Base-by-base conservation (phyloP, 2,797 vertebrate genomes). In the Molothrus aeneus region DNA sequence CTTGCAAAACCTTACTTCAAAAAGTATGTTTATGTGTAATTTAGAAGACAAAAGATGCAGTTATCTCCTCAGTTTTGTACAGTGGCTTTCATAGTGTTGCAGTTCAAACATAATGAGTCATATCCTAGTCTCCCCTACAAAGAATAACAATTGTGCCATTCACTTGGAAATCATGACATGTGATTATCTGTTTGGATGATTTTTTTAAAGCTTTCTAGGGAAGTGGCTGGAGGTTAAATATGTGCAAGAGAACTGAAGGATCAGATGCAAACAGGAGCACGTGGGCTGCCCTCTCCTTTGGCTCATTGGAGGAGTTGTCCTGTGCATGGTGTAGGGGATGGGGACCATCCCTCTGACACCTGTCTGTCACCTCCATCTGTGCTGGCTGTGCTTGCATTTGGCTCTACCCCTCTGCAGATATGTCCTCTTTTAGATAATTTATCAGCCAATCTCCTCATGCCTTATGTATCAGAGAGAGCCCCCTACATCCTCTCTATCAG, bases 251-350 rank as follows among this genome's bases (percentile, higher is more conserved):
- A 69, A 28, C 4, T 0, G 24, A 79, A 78, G 22, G 47, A 31
- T 53, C 15, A 71, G 60, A 48, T 25, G 10, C 43, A 59, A 56
- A 9, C 4, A 51, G 18, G 17, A 13, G 26, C 25, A 3, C 21
- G 17, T 17, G 40, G 51, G 10, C 21, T 83, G 15, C 10, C 12
- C 6, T 78, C 31, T 57, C 45, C 43, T 61, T 36, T 59, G 38
- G 29, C 20, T 63, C 14, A 4, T 24, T 74, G 47, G 45, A 71
- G 59, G 34, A 86, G 20, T 10, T 47, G 32, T 13, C 56, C 36
- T 40, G 4, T 48, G 43, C 2, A 0, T 36, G 32, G 10, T 5
- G 2, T 2, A 77, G 60, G 71, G 66, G 34, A 18, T 0, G 1
- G 15, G 24, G 9, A 75, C 6, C 38, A 81, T 53, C 29, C 4